Evolutionary conservation across 2,113 vertebrate species (phyloP).

Genomic region (Parotia lawesii): DNA sequence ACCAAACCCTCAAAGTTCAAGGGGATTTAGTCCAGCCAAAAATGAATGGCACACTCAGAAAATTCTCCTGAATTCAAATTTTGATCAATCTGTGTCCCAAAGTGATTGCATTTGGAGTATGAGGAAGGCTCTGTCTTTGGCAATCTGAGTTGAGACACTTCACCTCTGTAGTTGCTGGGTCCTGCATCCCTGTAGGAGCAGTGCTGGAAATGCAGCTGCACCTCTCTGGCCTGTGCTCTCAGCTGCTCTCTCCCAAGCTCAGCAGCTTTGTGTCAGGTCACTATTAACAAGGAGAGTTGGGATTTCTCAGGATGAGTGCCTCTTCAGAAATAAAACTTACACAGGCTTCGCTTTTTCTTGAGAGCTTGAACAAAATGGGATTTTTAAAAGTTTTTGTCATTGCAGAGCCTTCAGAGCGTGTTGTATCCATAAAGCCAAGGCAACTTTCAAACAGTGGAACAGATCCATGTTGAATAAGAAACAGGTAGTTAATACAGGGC

Average conservation of each 20-base stretch:
- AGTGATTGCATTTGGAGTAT: background rate
- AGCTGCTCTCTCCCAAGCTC: background rate
- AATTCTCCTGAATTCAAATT: background rate
- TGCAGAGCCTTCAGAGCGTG: background rate
- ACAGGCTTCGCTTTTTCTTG: accelerated
- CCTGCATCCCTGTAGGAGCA: background rate
- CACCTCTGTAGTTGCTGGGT: accelerated
- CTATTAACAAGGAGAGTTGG: accelerated
- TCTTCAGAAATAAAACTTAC: background rate
- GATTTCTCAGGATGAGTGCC: background rate
- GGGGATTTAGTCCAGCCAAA: background rate
- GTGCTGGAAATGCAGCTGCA: background rate
- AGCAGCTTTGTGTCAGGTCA: background rate
- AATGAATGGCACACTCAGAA: background rate
- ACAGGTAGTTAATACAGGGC: too few relatives aligned
- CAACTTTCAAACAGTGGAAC: background rate
- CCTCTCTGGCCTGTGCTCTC: background rate
- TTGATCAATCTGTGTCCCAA: background rate
- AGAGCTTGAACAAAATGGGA: background rate
- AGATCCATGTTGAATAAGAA: background rate
- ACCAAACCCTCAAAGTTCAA: background rate
- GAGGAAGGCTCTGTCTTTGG: background rate
- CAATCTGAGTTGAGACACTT: background rate
- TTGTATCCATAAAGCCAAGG: background rate
- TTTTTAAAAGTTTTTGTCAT: background rate